Base-by-base conservation (phyloP, 2,113 vertebrate species). In the Chelonoidis abingdonii region DNA sequence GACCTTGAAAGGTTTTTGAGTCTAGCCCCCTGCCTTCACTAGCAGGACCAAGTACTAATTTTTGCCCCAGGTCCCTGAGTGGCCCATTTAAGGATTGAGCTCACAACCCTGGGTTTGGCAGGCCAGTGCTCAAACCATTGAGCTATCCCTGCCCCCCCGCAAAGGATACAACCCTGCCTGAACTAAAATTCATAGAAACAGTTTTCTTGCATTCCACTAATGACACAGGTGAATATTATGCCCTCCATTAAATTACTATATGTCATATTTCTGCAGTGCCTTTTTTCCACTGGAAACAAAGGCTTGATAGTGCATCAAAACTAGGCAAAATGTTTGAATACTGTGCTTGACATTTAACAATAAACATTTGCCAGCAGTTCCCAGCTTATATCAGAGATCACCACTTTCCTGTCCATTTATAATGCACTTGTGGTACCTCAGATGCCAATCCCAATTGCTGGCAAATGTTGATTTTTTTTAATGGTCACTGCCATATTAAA, bases 121-220 rank as follows among this genome's bases (percentile, higher is more conserved):
- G 6, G 44, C 44, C 6, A 44, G 6, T 44, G 6, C 44, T 44
- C 44, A 44, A 44, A 44, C 44, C 44, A 44, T 6, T 44, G 44
- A 44, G 44, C 44, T 44, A 6, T 44, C 6, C 44, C 5, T 44
- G 44, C 44, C 6, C 44, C 44, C 72, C 1, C 1, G 0, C 0
- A 62, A 54, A 38, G 54, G 54, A 69, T 75, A 89, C 81, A 44
- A 56, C 90, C 79, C 81, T 79, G 24, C 41, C 49, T 95, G 86
- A 84, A 87, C 87, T 86, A 31, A 59, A 65, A 47, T 93, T 90
- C 85, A 91, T 52, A 69, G 21, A 54, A n/a, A 69, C 31, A 21
- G 75, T 88, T 75, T 65, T 84, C 14, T 0, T 1, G 49, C 72
- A 11, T 79, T 83, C 16, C 90, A 49, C 57, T 80, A 89, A n/a